Conservation (phyloP, 2,888 invertebrate genomes). For the Meloe dianella region DNA sequence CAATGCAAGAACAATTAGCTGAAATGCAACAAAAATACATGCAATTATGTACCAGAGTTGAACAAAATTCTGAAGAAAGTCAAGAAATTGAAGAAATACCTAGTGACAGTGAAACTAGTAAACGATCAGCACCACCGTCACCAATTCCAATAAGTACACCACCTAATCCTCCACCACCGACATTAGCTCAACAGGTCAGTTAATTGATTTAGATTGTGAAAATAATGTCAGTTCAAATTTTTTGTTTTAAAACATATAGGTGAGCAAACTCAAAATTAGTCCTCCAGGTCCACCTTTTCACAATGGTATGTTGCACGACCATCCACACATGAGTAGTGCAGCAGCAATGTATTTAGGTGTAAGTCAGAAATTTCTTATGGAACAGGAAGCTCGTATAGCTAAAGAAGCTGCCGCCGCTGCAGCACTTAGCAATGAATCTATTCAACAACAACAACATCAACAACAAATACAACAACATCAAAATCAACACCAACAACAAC, state of each 20-base stretch:
- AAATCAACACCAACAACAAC: constrained; percentile 43
- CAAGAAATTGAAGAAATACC: constrained; percentile 76
- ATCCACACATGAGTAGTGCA: constrained; percentile 61
- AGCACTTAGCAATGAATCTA: constrained; percentile 64
- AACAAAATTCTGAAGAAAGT: constrained; percentile 78
- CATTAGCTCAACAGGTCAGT: constrained; percentile 50
- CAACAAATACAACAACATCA: constrained; percentile 39
- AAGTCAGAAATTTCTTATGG: constrained; percentile 78
- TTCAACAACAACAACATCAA: constrained; percentile 64
- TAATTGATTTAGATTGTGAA: not conserved
- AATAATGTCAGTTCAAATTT: constrained; percentile 26
- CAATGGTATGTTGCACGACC: constrained; percentile 57
- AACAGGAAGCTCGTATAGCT: constrained; percentile 78
- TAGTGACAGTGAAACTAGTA: constrained; percentile 71
- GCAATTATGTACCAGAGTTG: constrained; percentile 85
- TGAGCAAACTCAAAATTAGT: constrained; percentile 58
- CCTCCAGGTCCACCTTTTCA: constrained; percentile 61
- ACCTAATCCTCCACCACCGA: constrained; percentile 58
- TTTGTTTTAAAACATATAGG: constrained; percentile 61
- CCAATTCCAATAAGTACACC: constrained; percentile 63
- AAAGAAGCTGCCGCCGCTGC: constrained; percentile 67
- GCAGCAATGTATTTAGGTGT: constrained; percentile 77
- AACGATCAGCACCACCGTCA: constrained; percentile 61
- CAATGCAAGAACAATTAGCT: constrained; percentile 87
- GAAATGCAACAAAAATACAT: constrained; percentile 92